Base-by-base conservation (phyloP, 2,113 vertebrate genomes). In the Cariama cristata region DNA sequence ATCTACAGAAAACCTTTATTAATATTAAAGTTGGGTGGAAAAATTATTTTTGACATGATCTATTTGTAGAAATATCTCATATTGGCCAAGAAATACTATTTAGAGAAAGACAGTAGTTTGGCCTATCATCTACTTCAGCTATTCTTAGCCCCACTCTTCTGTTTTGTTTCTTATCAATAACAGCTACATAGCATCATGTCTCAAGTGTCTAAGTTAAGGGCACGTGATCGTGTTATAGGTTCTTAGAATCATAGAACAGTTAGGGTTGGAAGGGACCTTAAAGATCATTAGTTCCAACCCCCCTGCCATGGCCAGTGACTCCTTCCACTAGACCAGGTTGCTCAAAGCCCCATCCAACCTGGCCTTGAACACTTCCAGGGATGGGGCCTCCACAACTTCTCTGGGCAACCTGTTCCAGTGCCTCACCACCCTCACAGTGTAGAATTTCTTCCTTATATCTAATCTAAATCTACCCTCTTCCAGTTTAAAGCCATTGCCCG, bases 61-160 rank as follows among this genome's bases (percentile, higher is more conserved):
- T 94, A 28, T 86, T 93, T 81, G 55, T 87, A 81, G 88, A 94
- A 96, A 93, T 27, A 59, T 81, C 20, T 90, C 35, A 8, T 75
- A 75, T 33, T 73, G 53, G 90, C 92, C 77, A 91, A 79, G 45
- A 91, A 91, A 82, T 89, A 71, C 63, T 96, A 84, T 91, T 93
- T 94, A 86, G 59, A 92, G 71, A 92, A 86, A 27, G 79, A 96
- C 88, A 86, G 59, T 69, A 86, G n/a, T 66, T 82, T 64, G 45
- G 49, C 20, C 87, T 92, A 38, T 93, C 71, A 38, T 79, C 35
- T 92, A 20, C 35, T 93, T 91, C 87, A 87, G 66, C 64, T 95
- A 19, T 85, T 45, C 84, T 92, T 90, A 92, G 93, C 92, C 49
- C 10, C 13, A 52, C 33, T 84, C 67, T 90, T 86, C 45, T 77